Percentiles rank a stretch among this genome's conserved stretches.
Evolutionary conservation across 2,113 vertebrate species (phyloP).

Genomic region (Cricetomys ansorgei): DNA sequence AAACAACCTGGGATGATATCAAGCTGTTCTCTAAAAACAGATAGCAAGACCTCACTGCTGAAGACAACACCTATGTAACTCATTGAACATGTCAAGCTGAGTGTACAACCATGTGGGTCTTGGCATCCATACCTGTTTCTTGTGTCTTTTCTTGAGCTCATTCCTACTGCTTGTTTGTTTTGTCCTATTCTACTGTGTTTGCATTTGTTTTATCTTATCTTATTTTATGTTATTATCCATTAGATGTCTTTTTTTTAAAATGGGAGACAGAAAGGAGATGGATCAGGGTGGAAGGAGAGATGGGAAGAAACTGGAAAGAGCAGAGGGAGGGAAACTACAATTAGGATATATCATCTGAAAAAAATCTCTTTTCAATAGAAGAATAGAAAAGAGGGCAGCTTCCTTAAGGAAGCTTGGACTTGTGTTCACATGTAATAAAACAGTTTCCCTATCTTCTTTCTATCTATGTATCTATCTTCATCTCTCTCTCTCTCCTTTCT

Average conservation of each 20-base stretch:
- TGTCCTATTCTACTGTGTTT: not conserved
- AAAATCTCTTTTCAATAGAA: not conserved
- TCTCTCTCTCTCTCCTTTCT: not conserved
- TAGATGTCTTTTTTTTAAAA: not conserved
- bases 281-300: not conserved
- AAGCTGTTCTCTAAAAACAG: not conserved
- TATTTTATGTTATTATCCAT: not conserved
- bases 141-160: not conserved
- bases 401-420: not conserved
- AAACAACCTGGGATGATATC: not conserved
- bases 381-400: not conserved
- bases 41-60: not conserved
- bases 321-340: not conserved
- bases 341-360: not conserved
- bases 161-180: not conserved
- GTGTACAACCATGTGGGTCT: not conserved
- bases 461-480: not conserved
- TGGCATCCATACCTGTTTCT: not conserved
- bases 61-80: not conserved
- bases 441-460: not conserved
- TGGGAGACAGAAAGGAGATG: not conserved
- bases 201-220: not conserved
- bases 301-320: not conserved
- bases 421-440: not conserved
- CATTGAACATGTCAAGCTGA: not conserved